Evolutionary conservation across 2,888 invertebrate species (phyloP), one percentile per base, ranked within the genome.

Genomic region (Ferrisia virgata): DNA sequence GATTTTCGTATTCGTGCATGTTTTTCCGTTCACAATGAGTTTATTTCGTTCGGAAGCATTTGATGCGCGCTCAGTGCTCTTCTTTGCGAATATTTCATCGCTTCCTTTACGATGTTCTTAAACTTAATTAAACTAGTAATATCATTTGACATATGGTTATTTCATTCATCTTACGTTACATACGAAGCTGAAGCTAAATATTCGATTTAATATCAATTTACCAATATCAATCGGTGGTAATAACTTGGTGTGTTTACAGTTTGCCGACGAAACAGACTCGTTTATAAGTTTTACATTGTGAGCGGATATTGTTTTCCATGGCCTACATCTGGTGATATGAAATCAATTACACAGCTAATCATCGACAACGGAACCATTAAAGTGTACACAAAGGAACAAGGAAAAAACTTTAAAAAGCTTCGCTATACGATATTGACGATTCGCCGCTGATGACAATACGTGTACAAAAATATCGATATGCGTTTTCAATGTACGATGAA

Each of bases 321-420:
- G 72, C 72, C 72, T 76, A 76, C 72, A 76, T 76, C 11, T 15
- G 18, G 22, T 18, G 72, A 36, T 36, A 76, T 18, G 18, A 76
- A 76, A 76, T 76, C 72, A 76, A 76, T 76, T 36, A 76, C 72
- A 76, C 36, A 36, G 72, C 3, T 76, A 76, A 36, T 64, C 64
- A 36, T 76, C 31, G 36, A 76, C 72, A 76, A 36, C 72, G 18
- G 72, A 76, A 33, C 33, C 72, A 76, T 76, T 76, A 76, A 76
- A n/a, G 8, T 5, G 22, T 36, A 36, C 11, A 76, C 72, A 76
- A 76, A 76, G 36, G 72, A 76, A 76, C 72, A 36, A 76, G 72
- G 72, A 76, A 76, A 72, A 72, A 76, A 36, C n/a, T 11, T 69
- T 69, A 36, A 36, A 36, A 76, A 76, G 36, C 18, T 76, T 36